Base-by-base conservation (phyloP, 2,113 vertebrate species). In the Bos javanicus region DNA sequence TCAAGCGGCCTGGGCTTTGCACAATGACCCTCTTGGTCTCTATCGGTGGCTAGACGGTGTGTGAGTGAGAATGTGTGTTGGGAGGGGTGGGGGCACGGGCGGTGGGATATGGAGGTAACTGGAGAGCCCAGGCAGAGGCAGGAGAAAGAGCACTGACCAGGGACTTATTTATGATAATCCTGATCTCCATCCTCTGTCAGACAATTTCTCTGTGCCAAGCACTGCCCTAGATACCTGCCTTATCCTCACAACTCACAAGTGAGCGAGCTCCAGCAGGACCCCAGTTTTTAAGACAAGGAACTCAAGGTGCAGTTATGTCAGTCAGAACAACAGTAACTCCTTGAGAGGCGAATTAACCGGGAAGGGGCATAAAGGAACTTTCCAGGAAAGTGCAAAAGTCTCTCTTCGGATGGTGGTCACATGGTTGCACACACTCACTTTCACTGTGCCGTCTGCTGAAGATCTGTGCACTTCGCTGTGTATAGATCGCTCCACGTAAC, bases 11-110 rank as follows among this genome's bases (percentile, higher is more conserved):
- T 83, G 5, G 48, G 23, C 64, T 17, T 90, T 9, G 82, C 81
- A 92, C 50, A 12, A 93, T 92, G 90, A 82, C 59, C 86, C 83
- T 90, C 95, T 98, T 91, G 88, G 90, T 96, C 93, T 62, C 17
- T 93, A 36, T 87, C 11, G 0, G 1, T 82, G 90, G 84, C 74
- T 82, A 87, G 87, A 94, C 33, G 54, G 80, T 81, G 23, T 67
- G 90, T 62, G 83, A 33, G 59, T 28, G n/a, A 76, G 71, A 76
- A 76, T 7, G 71, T 76, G 21, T 71, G n/a, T 71, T 36, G n/a
- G n/a, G 4, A 16, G 2, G 26, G 33, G 30, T 17, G 7, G 64
- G 67, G 11, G 36, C 5, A 6, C 3, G 10, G 67, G 67, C 36
- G 3, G 71, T 43, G 23, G 19, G 13, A 36, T 57, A 33, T 30